Conservation (phyloP, 2,888 invertebrate genomes). For the Nomada lathburiana region DNA sequence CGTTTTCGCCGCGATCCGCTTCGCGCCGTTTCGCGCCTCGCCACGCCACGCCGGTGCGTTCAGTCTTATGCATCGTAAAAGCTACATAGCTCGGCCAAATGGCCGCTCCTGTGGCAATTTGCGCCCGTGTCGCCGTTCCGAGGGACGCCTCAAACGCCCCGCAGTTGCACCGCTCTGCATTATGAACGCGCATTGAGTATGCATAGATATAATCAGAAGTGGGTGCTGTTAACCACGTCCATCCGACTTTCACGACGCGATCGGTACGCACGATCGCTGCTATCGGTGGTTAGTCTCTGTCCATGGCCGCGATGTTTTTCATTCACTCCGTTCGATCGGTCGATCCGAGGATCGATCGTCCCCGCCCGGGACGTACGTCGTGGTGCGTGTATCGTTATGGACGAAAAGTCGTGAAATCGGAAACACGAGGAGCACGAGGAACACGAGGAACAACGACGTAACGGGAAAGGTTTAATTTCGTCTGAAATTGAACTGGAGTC, state of each 20-base stretch:
- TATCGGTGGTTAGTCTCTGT: background rate
- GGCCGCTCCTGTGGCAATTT: constrained; percentile 36
- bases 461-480: constrained; percentile 13
- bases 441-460: background rate
- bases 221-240: constrained; percentile 33
- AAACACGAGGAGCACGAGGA: background rate
- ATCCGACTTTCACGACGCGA: constrained; percentile 30
- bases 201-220: constrained; percentile 49
- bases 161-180: constrained; percentile 25
- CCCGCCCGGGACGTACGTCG: background rate
- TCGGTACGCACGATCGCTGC: background rate
- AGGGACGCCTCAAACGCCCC: constrained; percentile 29
- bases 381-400: background rate
- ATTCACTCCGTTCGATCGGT: background rate
- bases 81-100: constrained; percentile 10
- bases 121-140: constrained; percentile 26
- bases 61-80: constrained; percentile 44
- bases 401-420: background rate
- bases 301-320: too few species aligned
- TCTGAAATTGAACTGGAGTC: background rate
- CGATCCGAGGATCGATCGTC: background rate
- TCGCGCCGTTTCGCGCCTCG: too few species aligned
- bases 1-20: background rate
- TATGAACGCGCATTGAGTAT: constrained; percentile 54
- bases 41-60: background rate